Evolutionary conservation across 2,797 vertebrate genomes (phyloP).

Genomic region (Sardinella longiceps): DNA sequence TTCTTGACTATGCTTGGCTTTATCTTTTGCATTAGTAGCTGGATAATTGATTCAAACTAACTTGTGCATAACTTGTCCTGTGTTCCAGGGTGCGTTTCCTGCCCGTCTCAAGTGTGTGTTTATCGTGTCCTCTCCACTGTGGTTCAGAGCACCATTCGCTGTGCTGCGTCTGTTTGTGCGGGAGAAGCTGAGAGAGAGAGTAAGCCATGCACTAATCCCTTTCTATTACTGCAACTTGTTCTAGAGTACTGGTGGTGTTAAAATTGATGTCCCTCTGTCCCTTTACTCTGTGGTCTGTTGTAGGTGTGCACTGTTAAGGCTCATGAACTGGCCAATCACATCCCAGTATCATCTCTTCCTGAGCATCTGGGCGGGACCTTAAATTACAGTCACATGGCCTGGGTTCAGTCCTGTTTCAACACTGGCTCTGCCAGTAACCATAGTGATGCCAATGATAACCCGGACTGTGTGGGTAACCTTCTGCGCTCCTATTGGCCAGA

Average conservation of each 20-base stretch:
- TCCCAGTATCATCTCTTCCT: constrained; percentile 81
- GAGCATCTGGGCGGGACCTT: constrained; percentile 82
- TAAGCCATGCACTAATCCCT: constrained; percentile 50
- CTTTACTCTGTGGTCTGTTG: neutral
- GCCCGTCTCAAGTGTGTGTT: constrained; percentile 86
- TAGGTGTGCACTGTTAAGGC: constrained; percentile 85
- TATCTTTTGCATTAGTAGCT: neutral
- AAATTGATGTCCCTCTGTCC: neutral
- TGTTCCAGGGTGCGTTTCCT: constrained; percentile 80
- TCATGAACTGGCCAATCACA: constrained; percentile 78
- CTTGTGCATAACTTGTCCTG: neutral
- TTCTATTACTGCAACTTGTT: neutral
- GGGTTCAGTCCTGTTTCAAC: constrained; percentile 85
- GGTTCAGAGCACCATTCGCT: constrained; percentile 84
- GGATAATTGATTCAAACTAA: neutral
- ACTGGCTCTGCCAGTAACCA: constrained; percentile 59
- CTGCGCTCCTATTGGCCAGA: constrained; percentile 79
- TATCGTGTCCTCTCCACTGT: constrained; percentile 85
- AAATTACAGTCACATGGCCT: constrained; percentile 81
- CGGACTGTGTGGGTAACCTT: constrained; percentile 81
- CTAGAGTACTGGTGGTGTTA: neutral
- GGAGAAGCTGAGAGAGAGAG: constrained; percentile 85
- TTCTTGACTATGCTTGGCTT: too few species aligned
- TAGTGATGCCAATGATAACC: constrained; percentile 60
- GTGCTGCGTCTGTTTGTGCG: constrained; percentile 84